Evolutionary conservation across 2,888 invertebrate species (phyloP).

Genomic region (Papilio protenor): DNA sequence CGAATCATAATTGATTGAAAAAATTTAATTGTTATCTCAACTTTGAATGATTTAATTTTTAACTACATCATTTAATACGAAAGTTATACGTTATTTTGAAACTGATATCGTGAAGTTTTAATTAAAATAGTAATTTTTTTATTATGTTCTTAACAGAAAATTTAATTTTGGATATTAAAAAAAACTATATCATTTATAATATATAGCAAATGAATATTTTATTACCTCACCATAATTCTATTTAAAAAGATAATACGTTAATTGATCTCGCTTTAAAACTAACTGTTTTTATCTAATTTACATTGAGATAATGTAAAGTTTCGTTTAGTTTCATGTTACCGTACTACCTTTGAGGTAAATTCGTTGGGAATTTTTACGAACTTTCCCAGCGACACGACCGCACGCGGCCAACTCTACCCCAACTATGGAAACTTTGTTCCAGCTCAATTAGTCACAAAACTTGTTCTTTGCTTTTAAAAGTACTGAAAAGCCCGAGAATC

Average conservation of each 20-base stretch:
- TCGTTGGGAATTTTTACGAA: slow-evolving; percentile 8
- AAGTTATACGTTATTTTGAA: not conserved
- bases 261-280: not conserved
- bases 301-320: not conserved
- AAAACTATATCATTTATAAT: no score
- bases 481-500: not conserved
- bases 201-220: not conserved
- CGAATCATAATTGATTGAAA: not conserved
- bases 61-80: not conserved
- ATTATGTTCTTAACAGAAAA: no score
- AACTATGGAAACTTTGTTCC: slow-evolving; percentile 32
- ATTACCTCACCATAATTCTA: not conserved
- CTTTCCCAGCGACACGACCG: slow-evolving; percentile 12
- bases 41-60: not conserved
- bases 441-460: slow-evolving; percentile 35
- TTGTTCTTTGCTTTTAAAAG: slow-evolving; percentile 13
- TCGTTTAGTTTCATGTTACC: not conserved
- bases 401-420: slow-evolving; percentile 18
- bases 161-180: not conserved
- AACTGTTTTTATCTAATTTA: not conserved
- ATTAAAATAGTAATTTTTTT: not conserved
- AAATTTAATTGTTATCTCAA: not conserved
- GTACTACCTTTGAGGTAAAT: slow-evolving; percentile 9
- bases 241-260: not conserved
- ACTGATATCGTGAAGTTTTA: not conserved